Evolutionary conservation across 2,797 vertebrate genomes (phyloP).

Genomic region (Eulemur coronatus): DNA sequence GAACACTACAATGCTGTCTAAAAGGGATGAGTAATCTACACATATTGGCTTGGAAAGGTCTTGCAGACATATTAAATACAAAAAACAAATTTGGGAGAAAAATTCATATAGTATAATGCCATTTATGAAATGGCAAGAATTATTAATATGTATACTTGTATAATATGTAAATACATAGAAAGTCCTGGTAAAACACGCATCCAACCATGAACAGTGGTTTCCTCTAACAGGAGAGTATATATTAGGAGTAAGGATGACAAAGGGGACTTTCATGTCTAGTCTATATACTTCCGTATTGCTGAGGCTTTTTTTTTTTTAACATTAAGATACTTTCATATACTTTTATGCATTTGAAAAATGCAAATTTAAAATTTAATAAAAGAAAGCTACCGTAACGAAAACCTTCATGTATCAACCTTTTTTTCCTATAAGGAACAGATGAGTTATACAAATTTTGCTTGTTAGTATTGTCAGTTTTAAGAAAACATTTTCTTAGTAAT

Average conservation of each 20-base stretch:
- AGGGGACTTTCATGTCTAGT: background rate
- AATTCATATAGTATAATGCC: background rate
- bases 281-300: background rate
- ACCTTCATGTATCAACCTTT: background rate
- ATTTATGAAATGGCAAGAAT: background rate
- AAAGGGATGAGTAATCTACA: background rate
- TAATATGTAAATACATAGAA: background rate
- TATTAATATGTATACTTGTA: background rate
- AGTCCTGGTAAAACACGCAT: background rate
- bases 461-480: constrained; percentile 21
- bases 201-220: background rate
- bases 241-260: background rate
- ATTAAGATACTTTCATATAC: background rate
- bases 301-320: background rate
- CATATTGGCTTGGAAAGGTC: background rate
- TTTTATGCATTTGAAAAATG: constrained; percentile 12
- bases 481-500: constrained; percentile 53
- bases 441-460: background rate
- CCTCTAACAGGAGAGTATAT: background rate
- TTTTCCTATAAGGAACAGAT: constrained; percentile 9
- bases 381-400: constrained; percentile 48
- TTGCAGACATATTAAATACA: background rate
- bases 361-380: constrained; percentile 47
- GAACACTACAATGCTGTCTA: background rate
- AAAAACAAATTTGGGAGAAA: background rate